phyloP scores from a whole-genome alignment of 2,888 invertebrate genomes.

The Baronia brevicornis region DNA sequence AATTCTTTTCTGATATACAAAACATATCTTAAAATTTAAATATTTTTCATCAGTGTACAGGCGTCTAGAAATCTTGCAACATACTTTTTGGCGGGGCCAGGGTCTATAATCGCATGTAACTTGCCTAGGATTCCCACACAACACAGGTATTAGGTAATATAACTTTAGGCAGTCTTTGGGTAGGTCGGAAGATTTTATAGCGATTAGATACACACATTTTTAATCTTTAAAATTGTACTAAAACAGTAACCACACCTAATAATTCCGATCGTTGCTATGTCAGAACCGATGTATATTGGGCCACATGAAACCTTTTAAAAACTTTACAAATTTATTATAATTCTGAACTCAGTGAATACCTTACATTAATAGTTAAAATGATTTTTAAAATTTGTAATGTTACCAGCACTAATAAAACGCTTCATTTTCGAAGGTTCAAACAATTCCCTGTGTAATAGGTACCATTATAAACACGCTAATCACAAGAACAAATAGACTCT shows the following conservation, averaged over 20 bases:
- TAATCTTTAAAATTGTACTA: slow-evolving; percentile 26
- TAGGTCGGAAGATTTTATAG: slow-evolving; percentile 74
- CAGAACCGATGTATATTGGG: slow-evolving; percentile 29
- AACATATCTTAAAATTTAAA: neutral
- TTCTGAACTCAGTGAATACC: too few species aligned
- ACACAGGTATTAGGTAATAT: slow-evolving; percentile 59
- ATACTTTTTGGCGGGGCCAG: slow-evolving; percentile 50
- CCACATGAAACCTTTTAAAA: slow-evolving; percentile 27
- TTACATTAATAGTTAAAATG: too few species aligned
- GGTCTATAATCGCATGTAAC: slow-evolving; percentile 38
- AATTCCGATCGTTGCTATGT: slow-evolving; percentile 38
- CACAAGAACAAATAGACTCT: too few species aligned
- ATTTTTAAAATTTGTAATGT: too few species aligned
- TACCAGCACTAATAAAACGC: too few species aligned
- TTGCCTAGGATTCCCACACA: slow-evolving; percentile 57
- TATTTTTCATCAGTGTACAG: slow-evolving; percentile 12
- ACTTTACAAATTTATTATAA: slow-evolving; percentile 19
- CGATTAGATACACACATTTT: slow-evolving; percentile 42
- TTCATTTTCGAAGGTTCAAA: too few species aligned
- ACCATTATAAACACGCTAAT: too few species aligned
- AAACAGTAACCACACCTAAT: slow-evolving; percentile 40
- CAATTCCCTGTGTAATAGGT: too few species aligned
- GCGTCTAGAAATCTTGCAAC: slow-evolving; percentile 41
- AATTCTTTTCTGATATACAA: neutral
- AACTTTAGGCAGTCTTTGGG: slow-evolving; percentile 75